A percentile compares a stretch with the other conserved stretches of the same genome.
These are phyloP conservation scores for Andinoacara biseriatus DNA, from an alignment of 2,113 vertebrate species.

Conservation along the genomic window DNA sequence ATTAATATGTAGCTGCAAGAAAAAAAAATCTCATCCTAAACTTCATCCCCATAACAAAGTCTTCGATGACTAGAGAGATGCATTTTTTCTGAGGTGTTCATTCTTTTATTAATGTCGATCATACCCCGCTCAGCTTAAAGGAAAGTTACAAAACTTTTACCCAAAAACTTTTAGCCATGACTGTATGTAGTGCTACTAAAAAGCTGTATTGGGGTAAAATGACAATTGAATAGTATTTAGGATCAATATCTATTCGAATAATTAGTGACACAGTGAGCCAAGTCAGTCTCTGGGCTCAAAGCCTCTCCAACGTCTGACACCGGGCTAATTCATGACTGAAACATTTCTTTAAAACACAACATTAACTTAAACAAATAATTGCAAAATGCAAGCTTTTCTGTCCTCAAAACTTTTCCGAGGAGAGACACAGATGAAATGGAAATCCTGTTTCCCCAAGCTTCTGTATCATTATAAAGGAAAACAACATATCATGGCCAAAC, in stretches of 20 bases:
- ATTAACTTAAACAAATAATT: neutral
- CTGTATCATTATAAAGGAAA: conserved; percentile 48
- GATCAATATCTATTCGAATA: neutral
- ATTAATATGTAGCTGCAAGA: no score
- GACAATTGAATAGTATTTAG: no score
- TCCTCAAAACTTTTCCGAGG: neutral
- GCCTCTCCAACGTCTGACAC: neutral
- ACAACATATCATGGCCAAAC: conserved; percentile 38
- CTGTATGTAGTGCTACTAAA: no score
- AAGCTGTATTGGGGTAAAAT: no score
- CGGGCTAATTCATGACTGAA: neutral
- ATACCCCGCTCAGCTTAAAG: neutral
- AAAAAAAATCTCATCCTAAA: no score
- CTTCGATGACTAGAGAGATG: neutral
- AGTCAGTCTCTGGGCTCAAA: neutral
- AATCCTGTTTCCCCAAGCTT: conserved; percentile 42
- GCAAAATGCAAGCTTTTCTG: neutral
- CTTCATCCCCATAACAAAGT: neutral
- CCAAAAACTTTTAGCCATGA: no score
- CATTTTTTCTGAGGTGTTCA: neutral
- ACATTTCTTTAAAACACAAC: neutral
- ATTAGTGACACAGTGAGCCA: neutral
- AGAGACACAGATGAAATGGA: conserved; percentile 37
- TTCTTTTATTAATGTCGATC: neutral
- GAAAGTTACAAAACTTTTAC: no score